Conservation (phyloP, 2,113 vertebrate genomes). For the Dasypus novemcinctus region DNA sequence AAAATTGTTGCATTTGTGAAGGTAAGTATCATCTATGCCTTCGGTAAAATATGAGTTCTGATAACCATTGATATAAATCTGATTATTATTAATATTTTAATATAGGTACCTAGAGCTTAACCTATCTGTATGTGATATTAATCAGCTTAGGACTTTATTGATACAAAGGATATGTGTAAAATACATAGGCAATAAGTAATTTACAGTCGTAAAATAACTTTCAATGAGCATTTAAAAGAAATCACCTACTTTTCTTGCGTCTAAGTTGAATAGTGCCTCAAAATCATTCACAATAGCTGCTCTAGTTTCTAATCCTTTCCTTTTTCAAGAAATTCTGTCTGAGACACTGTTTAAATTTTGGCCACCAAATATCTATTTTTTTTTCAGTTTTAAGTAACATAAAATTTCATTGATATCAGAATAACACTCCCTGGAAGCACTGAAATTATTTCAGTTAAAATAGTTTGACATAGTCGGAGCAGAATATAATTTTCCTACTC, state of each 20-base stretch:
- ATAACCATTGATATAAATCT: not conserved
- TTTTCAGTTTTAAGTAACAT: slow-evolving; percentile 26
- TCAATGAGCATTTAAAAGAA: not conserved
- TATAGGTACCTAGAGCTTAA: not conserved
- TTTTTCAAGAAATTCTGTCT: slow-evolving; percentile 54
- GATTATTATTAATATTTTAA: not conserved
- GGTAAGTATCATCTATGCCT: slow-evolving; percentile 83
- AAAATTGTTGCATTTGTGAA: slow-evolving; percentile 95
- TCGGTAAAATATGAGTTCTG: not conserved
- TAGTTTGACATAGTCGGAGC: slow-evolving; percentile 56
- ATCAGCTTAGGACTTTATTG: not conserved
- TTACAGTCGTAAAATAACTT: not conserved
- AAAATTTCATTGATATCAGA: slow-evolving; percentile 54
- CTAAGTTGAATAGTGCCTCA: not conserved
- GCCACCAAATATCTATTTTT: slow-evolving; percentile 63
- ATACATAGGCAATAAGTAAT: not conserved
- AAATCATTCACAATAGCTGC: not conserved
- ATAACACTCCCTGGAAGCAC: slow-evolving; percentile 58
- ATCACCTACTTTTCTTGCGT: not conserved
- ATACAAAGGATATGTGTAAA: not conserved
- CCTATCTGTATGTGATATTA: not conserved
- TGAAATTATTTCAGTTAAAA: slow-evolving; percentile 65
- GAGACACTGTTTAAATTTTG: slow-evolving; percentile 17
- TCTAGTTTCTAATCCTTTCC: not conserved
- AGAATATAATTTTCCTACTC: slow-evolving; percentile 64